Evolutionary conservation across 35 echinoderm and acorn worm species (phyloP).

Genomic region (Amphiura filiformis): DNA sequence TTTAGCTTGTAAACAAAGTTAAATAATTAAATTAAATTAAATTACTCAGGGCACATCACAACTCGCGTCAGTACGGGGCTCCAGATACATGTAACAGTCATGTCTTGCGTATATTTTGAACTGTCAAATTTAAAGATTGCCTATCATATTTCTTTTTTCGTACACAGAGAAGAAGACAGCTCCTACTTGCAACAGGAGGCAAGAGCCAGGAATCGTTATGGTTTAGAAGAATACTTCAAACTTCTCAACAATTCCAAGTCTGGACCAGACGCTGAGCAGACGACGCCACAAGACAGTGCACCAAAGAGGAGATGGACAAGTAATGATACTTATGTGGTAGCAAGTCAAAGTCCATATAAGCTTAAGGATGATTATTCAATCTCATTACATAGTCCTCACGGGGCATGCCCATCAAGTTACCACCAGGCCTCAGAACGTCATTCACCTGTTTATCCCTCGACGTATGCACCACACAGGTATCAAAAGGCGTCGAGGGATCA

Average conservation of each 20-base stretch:
- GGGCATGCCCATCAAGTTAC: slow-evolving; percentile 83
- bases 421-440: slow-evolving; percentile 83
- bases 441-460: slow-evolving; percentile 46
- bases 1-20: no score
- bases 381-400: slow-evolving; percentile 88
- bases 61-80: no score
- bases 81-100: no score
- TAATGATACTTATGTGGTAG: slow-evolving; percentile 87
- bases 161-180: slow-evolving; percentile 74
- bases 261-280: background rate
- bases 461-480: slow-evolving; percentile 43
- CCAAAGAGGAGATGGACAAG: slow-evolving; percentile 79
- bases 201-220: slow-evolving; percentile 66
- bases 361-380: slow-evolving; percentile 85
- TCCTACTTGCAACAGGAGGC: slow-evolving; percentile 80
- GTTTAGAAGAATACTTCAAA: slow-evolving; percentile 80
- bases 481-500: slow-evolving; percentile 46
- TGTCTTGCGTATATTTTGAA: no score
- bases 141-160: background rate
- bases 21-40: no score
- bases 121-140: no score
- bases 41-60: no score
- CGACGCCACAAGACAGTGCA: background rate
- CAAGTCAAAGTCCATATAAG: slow-evolving; percentile 69
- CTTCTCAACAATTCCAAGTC: slow-evolving; percentile 30